Evolutionary conservation across 2,888 invertebrate species (phyloP), one percentile per base, ranked within the genome.

Genomic region (Caenorhabditis macrosperma): DNA sequence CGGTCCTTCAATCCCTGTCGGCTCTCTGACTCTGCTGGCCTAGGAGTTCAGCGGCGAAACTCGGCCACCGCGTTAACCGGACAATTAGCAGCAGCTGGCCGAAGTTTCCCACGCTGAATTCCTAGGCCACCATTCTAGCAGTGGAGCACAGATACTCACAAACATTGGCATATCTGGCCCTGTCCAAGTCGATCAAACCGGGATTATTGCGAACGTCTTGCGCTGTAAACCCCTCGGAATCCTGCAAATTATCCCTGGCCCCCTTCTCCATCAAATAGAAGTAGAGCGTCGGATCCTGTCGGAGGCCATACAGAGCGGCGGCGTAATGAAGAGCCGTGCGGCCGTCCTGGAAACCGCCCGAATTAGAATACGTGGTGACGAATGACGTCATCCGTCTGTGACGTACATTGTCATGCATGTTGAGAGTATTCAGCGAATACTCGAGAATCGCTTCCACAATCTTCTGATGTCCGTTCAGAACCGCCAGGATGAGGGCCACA

Each of bases 321-420:
- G 89, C 90, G 78, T 89, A 89, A 78, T 89, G 89, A 7, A 87
- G 82, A 22, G 89, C 86, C 0, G 88, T 84, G 28, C 89, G 81
- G 10, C 88, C 88, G 33, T 75, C 75, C 89, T 89, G 67, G 41
- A 86, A 69, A 38, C 2, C 17, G 24, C 2, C 6, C 35, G 30
- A n/a, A 55, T 46, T 41, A 41, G 52, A 55, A 12, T 50, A 52
- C 52, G 46, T 35, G 15, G 20, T 61, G 59, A 33, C 76, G 66
- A 0, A 88, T n/a, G 15, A 54, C 44, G 61, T 46, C 46, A 46
- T 22, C 86, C 1, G 28, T 26, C 1, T 17, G 33, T 57, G 54
- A 54, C 67, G 44, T 35, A 79, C 82, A 50, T 82, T 76, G 55
- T 82, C 82, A 38, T 61, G 75, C 63, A 60, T 63, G 38, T 82